phyloP scores from a whole-genome alignment of 2,113 vertebrate genomes.

The Phaethornis superciliosus region DNA sequence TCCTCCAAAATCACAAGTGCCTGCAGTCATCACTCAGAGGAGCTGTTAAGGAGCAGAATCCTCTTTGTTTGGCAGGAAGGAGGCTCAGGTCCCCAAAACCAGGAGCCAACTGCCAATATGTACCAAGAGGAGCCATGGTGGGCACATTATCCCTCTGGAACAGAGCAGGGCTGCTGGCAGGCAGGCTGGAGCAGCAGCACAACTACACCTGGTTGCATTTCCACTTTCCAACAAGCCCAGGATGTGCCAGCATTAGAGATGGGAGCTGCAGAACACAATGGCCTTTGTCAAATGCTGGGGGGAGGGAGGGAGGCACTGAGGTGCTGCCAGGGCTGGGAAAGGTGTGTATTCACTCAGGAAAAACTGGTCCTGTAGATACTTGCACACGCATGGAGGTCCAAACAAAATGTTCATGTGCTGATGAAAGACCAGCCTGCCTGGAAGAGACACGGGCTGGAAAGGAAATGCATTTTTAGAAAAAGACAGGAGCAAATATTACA shows the following conservation, averaged over 20 bases:
- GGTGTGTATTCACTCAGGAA: slow-evolving; percentile 13
- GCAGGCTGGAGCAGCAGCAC: background rate
- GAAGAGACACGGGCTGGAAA: slow-evolving; percentile 28
- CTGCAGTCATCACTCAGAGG: background rate
- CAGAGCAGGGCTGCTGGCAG: background rate
- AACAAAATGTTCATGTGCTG: slow-evolving; percentile 48
- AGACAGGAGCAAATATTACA: slow-evolving; percentile 38
- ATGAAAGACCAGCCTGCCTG: slow-evolving; percentile 60
- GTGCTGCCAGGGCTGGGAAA: slow-evolving; percentile 24
- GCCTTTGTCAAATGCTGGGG: slow-evolving; percentile 8
- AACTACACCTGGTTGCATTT: slow-evolving; percentile 35
- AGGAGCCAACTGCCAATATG: background rate
- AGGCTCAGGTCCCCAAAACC: background rate
- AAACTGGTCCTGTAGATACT: slow-evolving; percentile 48
- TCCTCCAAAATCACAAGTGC: background rate
- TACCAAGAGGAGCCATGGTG: no score
- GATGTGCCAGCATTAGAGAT: background rate
- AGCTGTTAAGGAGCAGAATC: background rate
- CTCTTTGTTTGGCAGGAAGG: background rate
- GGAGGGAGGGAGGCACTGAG: background rate
- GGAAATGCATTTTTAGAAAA: slow-evolving; percentile 20
- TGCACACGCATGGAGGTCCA: slow-evolving; percentile 4
- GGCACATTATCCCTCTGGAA: background rate
- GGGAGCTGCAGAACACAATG: slow-evolving; percentile 38
- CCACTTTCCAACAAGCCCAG: slow-evolving; percentile 21